phyloP scores from a whole-genome alignment of 2,888 invertebrate species.

The Agonopterix alstromeriana region DNA sequence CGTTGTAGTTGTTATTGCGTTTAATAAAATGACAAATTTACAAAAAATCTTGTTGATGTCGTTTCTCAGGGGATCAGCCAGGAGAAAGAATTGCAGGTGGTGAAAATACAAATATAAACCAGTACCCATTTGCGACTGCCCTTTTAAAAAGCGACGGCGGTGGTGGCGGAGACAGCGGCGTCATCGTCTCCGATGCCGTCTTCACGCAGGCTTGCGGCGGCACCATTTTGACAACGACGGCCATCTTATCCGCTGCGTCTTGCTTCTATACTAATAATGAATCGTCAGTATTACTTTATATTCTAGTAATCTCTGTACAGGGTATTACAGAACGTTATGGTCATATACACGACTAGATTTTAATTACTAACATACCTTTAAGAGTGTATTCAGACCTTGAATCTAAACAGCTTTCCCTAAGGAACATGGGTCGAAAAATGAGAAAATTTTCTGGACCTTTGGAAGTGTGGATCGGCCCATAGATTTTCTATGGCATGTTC shows the following conservation, averaged over 20 bases:
- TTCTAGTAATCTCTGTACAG: neutral
- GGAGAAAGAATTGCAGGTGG: constrained; percentile 48
- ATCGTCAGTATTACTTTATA: constrained; percentile 25
- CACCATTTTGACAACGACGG: constrained; percentile 32
- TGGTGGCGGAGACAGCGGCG: constrained; percentile 18
- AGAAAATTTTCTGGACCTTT: too few relatives aligned
- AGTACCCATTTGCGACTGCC: constrained; percentile 42
- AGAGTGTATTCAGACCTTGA: too few relatives aligned
- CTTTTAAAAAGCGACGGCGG: constrained; percentile 34
- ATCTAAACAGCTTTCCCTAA: too few relatives aligned
- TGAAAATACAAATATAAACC: constrained; percentile 18
- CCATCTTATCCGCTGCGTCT: constrained; percentile 52
- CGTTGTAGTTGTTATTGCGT: too few relatives aligned
- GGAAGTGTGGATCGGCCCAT: too few relatives aligned
- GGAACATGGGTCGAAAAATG: too few relatives aligned
- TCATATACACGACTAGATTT: too few relatives aligned
- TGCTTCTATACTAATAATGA: constrained; percentile 37
- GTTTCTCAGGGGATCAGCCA: constrained; percentile 3
- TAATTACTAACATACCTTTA: too few relatives aligned
- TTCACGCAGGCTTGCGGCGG: constrained; percentile 51
- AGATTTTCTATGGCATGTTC: too few relatives aligned
- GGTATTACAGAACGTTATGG: neutral
- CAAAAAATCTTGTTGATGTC: neutral
- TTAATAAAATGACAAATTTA: neutral
- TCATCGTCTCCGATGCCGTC: constrained; percentile 8